phyloP scores from a whole-genome alignment of 1,140 invertebrate genomes.

The Drosophila pseudoobscura region DNA sequence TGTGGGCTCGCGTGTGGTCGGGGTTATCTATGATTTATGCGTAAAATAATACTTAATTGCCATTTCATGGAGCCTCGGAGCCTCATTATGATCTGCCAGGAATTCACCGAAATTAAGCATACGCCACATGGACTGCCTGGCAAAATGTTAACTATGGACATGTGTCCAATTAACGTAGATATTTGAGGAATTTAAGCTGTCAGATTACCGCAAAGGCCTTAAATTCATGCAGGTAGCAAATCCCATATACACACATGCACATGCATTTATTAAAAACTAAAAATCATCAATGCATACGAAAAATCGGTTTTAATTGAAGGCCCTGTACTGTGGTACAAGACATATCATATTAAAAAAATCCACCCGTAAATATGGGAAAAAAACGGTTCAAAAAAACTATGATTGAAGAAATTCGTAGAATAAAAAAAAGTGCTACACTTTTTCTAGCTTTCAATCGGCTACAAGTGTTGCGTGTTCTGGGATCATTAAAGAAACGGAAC shows the following conservation, averaged over 20 bases:
- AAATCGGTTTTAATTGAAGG: constrained; percentile 52
- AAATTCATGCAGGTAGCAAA: constrained; percentile 15
- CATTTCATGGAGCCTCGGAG: constrained; percentile 18
- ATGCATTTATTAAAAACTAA: constrained; percentile 34
- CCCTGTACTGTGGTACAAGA: neutral
- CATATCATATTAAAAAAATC: too few species aligned
- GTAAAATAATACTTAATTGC: constrained; percentile 40
- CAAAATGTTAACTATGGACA: constrained; percentile 5
- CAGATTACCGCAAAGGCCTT: neutral
- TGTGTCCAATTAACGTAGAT: constrained; percentile 8
- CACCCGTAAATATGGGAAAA: too few species aligned
- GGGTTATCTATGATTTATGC: constrained; percentile 39
- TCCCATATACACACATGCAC: constrained; percentile 1
- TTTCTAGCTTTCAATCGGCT: neutral
- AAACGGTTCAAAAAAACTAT: too few species aligned
- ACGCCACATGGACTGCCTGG: constrained; percentile 10
- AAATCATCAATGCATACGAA: constrained; percentile 39
- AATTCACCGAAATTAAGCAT: constrained; percentile 38
- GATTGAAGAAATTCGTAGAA: too few species aligned
- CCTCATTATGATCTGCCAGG: constrained; percentile 20
- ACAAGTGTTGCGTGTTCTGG: too few species aligned
- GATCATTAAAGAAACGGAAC: too few species aligned
- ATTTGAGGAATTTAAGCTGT: constrained; percentile 4
- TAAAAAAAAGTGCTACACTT: too few species aligned
- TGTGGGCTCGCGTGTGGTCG: constrained; percentile 1